Percentiles rank a stretch among this genome's conserved stretches.
Conservation (phyloP, 2,888 invertebrate species). For the Netelia inedita region DNA sequence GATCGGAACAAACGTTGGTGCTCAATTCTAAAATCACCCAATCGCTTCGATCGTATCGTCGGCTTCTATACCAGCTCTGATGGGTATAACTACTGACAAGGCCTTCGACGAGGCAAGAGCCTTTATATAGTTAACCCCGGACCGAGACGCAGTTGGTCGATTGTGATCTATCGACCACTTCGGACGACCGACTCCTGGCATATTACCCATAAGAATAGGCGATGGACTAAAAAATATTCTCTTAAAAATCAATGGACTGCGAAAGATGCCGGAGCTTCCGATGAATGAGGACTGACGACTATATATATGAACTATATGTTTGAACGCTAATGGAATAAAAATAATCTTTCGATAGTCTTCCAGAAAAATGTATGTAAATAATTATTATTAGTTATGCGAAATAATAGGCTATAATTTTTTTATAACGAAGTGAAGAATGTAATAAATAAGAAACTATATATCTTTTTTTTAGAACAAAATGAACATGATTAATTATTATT, state of each 20-base stretch:
- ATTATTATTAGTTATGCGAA: too few relatives aligned
- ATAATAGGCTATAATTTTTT: too few relatives aligned
- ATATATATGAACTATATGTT: too few relatives aligned
- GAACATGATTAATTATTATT: too few relatives aligned
- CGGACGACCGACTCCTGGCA: conserved; percentile 7
- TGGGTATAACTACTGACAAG: conserved; percentile 22
- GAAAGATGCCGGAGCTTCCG: conserved; percentile 64
- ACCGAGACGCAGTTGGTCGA: conserved; percentile 14
- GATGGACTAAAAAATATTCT: conserved; percentile 69
- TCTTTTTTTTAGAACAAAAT: too few relatives aligned
- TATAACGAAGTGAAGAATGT: too few relatives aligned
- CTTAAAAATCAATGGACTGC: conserved; percentile 71
- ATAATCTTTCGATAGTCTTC: too few relatives aligned
- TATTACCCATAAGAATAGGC: conserved; percentile 29
- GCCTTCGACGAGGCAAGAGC: conserved; percentile 36
- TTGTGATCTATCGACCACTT: conserved; percentile 34
- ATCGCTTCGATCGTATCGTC: conserved; percentile 63
- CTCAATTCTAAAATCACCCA: conserved; percentile 64
- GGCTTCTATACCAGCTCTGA: conserved; percentile 2
- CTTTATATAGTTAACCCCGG: conserved; percentile 10
- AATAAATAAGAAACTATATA: too few relatives aligned
- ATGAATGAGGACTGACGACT: conserved; percentile 59
- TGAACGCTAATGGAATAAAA: too few relatives aligned
- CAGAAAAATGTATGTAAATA: too few relatives aligned
- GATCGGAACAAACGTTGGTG: conserved; percentile 56